Conservation (phyloP, 2,113 vertebrate species). For the Neoarius graeffei region DNA sequence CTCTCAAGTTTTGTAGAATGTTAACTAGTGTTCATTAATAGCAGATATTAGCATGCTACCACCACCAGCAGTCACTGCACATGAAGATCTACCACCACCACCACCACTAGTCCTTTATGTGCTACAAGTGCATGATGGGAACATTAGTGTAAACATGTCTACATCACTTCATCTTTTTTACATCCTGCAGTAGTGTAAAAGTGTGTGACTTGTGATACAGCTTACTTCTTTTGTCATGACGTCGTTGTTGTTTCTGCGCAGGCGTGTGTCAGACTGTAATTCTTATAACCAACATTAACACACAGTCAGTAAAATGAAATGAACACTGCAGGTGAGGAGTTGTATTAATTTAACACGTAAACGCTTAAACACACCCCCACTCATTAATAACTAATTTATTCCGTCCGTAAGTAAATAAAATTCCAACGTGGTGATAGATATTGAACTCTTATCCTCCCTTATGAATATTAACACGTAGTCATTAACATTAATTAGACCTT, state of each 20-base stretch:
- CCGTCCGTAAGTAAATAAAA: too few species aligned
- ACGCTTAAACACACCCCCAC: not conserved
- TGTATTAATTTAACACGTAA: not conserved
- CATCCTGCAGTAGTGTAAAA: not conserved
- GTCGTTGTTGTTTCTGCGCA: not conserved
- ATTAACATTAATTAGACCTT: not conserved
- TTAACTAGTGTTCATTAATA: not conserved
- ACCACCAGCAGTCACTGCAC: not conserved
- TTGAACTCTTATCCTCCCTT: not conserved
- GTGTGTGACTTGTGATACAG: not conserved
- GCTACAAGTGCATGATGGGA: not conserved
- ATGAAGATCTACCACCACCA: not conserved
- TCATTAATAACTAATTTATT: too few species aligned
- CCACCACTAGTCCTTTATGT: not conserved
- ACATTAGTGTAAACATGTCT: not conserved
- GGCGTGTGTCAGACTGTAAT: not conserved
- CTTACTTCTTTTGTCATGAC: not conserved
- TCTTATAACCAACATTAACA: not conserved
- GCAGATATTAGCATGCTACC: not conserved
- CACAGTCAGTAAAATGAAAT: not conserved
- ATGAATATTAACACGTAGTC: not conserved
- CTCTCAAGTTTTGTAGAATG: not conserved
- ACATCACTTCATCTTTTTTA: not conserved
- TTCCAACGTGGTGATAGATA: not conserved
- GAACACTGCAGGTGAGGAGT: too few species aligned